Base-by-base conservation (phyloP, 2,113 vertebrate genomes). In the Egretta garzetta region DNA sequence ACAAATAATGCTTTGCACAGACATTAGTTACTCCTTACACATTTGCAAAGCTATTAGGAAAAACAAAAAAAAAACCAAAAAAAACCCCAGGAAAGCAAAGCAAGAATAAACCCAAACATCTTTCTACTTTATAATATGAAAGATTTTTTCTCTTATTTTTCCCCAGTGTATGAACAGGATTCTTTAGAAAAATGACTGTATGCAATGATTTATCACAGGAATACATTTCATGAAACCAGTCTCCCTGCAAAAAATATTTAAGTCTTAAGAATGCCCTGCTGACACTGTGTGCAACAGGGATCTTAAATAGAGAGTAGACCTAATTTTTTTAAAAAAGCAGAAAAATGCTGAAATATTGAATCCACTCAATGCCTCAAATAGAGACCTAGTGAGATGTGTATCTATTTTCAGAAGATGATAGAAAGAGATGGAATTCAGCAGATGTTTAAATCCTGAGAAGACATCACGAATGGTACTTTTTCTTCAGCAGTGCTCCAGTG, bases 401-500 rank as follows among this genome's bases (percentile, higher is more conserved):
- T 94, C 90, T 95, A 86, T 93, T 95, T 97, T 96, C 55, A 75
- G 87, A 96, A 95, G 58, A 89, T 90, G 89, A 93, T 86, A 97
- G 70, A 96, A 97, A 92, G 90, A 91, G 95, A 97, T 96, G 62
- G 39, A 64, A 95, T 94, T 97, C 83, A 88, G 71, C 50, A 89
- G 91, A 74, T 93, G 93, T 95, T 97, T 97, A 97, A 98, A 97
- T 97, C 90, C 81, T 92, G 92, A 89, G 96, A 91, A 76, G 77
- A 96, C 67, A 95, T 76, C n/a, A 87, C 5, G 8, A 97, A 95
- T 82, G 50, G 68, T 95, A 79, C 63, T 96, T 97, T 95, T 96
- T 96, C 88, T 95, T 93, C 50, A 96, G 64, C 52, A 82, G 21
- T 95, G 89, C 49, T 96, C 88, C 88, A 90, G 47, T 45, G 80